Base-by-base conservation (phyloP, 2,888 invertebrate genomes). In the Cryptocephalus moraei region DNA sequence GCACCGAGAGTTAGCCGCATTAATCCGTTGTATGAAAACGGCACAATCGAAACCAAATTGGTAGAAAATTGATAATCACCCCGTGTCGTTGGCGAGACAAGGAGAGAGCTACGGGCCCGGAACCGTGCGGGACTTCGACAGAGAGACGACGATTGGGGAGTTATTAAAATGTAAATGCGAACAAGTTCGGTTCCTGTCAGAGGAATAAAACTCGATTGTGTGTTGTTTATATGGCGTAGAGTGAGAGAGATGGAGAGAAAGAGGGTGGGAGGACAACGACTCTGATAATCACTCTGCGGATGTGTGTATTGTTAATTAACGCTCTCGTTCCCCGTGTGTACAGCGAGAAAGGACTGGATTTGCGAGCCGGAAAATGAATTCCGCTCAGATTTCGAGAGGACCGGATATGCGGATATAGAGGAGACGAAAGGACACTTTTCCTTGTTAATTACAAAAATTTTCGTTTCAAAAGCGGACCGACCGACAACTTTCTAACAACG, bases 51-150 rank as follows among this genome's bases (percentile, higher is more conserved):
- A 69, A 66, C 66, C 69, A 71, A 70, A 71, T 71, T 70, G 71
- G 71, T 66, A 70, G 70, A 71, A 71, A 71, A 71, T 71, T 70
- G 69, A 71, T 71, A 71, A 70, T 70, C 68, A 68, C 67, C 61
- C 64, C 56, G 62, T 58, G 62, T 60, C 61, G 57, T 57, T 58
- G 56, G 60, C 53, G 58, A 55, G 59, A 57, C 51, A 44, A 57
- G 59, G 54, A 60, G 47, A 32, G 60, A 36, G 58, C 59, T 12
- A 58, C n/a, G n/a, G n/a, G n/a, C n/a, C 44, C 43, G 49, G 50
- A 44, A 22, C 50, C 52, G 52, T 46, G 45, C 45, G 49, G 56
- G 50, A 41, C 42, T n/a, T 34, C 45, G 57, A 65, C 56, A 59
- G 60, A 59, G 62, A 63, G 53, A 49, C 53, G 42, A 43, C 48